Evolutionary conservation across 1,140 invertebrate genomes (phyloP).

Genomic region (Drosophila nannoptera): DNA sequence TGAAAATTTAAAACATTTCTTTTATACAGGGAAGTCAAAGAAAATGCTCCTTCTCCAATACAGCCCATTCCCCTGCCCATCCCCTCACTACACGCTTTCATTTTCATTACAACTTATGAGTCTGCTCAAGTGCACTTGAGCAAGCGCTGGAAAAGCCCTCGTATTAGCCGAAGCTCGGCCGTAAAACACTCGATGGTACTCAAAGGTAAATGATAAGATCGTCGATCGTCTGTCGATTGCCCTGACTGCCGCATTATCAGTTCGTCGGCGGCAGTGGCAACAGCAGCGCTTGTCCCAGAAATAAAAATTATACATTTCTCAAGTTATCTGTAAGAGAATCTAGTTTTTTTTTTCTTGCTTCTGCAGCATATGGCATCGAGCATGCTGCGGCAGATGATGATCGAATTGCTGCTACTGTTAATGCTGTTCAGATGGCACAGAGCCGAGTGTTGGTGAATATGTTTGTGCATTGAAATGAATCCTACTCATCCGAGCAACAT

Average conservation of each 20-base stretch:
- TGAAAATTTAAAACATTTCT: no score
- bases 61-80: no score
- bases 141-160: not conserved
- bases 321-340: slow-evolving; percentile 13
- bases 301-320: slow-evolving; percentile 5
- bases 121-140: not conserved
- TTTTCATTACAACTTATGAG: no score
- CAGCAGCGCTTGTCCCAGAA: slow-evolving; percentile 24
- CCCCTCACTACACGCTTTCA: no score
- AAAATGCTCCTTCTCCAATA: no score
- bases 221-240: slow-evolving; percentile 18
- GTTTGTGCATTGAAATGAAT: not conserved
- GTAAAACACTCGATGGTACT: slow-evolving; percentile 4
- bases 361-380: slow-evolving; percentile 31
- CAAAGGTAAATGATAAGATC: slow-evolving; percentile 32
- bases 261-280: slow-evolving; percentile 41
- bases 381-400: slow-evolving; percentile 48
- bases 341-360: no score
- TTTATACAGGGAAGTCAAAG: no score
- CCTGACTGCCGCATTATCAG: slow-evolving; percentile 44
- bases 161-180: not conserved
- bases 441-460: slow-evolving; percentile 52
- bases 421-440: slow-evolving; percentile 29
- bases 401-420: slow-evolving; percentile 28
- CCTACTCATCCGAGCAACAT: slow-evolving; percentile 5